phyloP scores from a whole-genome alignment of 2,113 vertebrate species.

The Ranitomeya variabilis region DNA sequence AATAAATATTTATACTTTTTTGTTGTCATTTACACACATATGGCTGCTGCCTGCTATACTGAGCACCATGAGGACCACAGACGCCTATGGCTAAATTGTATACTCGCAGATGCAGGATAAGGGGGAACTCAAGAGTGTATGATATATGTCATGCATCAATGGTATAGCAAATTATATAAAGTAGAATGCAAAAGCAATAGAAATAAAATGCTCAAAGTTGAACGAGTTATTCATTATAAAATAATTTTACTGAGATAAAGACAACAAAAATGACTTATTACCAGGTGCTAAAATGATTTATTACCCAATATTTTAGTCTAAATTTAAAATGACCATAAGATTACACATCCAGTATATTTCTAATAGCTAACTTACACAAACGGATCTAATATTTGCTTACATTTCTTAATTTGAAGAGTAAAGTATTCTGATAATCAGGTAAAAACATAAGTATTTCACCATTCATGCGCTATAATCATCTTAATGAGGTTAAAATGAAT shows the following conservation, averaged over 20 bases:
- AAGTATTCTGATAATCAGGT: neutral
- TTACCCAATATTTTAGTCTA: neutral
- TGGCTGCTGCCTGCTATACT: slow-evolving; percentile 83
- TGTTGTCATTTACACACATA: slow-evolving; percentile 81
- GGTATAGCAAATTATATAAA: neutral
- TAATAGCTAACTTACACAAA: no score
- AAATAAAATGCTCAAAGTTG: no score
- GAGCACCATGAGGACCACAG: slow-evolving; percentile 81
- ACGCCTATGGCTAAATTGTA: slow-evolving; percentile 84
- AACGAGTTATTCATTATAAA: neutral
- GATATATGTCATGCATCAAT: slow-evolving; percentile 58
- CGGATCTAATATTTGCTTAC: neutral
- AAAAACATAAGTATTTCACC: neutral
- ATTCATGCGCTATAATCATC: neutral
- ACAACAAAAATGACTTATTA: neutral
- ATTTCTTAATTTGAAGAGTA: neutral
- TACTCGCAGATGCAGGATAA: slow-evolving; percentile 80
- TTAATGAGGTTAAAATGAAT: slow-evolving; percentile 29
- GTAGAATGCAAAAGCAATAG: neutral
- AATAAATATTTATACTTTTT: slow-evolving; percentile 70
- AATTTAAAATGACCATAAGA: neutral
- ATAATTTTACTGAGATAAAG: neutral
- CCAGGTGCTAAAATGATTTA: neutral
- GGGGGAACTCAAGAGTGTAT: slow-evolving; percentile 80
- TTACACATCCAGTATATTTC: neutral